These are phyloP conservation scores for Nezara viridula DNA, from an alignment of 2,888 invertebrate species.

Conservation along the genomic window DNA sequence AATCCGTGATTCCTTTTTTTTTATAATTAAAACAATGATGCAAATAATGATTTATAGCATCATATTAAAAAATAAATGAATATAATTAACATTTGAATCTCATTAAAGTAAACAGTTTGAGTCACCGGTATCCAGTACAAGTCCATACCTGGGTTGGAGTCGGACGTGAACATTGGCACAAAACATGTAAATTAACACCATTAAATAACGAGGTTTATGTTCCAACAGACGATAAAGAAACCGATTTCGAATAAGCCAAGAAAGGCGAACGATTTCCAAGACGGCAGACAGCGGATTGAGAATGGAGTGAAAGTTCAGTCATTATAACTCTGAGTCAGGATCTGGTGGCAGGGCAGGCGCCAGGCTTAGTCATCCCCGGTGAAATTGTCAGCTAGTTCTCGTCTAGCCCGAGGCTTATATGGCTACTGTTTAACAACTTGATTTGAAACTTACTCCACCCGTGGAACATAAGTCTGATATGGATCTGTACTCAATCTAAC, in stretches of 20 bases:
- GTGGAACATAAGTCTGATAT: background rate
- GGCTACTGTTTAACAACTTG: background rate
- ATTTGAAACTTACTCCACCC: background rate
- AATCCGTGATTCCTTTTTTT: too few relatives aligned
- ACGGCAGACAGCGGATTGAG: background rate
- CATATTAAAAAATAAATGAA: too few relatives aligned
- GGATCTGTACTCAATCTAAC: background rate
- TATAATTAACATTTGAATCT: background rate
- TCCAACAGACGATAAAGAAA: background rate
- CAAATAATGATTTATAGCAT: too few relatives aligned
- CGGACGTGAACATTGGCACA: background rate
- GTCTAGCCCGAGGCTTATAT: background rate
- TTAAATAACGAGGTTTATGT: conserved; percentile 31
- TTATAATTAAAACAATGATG: too few relatives aligned
- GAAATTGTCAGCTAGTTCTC: background rate
- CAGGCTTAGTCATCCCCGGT: conserved; percentile 11
- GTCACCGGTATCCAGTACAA: background rate
- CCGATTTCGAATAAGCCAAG: conserved; percentile 29
- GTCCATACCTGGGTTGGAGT: background rate
- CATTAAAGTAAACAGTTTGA: background rate
- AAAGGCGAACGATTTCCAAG: conserved; percentile 12
- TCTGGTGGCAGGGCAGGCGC: conserved; percentile 12
- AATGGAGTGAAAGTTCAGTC: conserved; percentile 32
- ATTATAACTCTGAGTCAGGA: conserved; percentile 5
- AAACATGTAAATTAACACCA: background rate